Evolutionary conservation across 2,113 vertebrate species (phyloP), one percentile per base, ranked within the genome.

Genomic region (Cyanistes caeruleus): DNA sequence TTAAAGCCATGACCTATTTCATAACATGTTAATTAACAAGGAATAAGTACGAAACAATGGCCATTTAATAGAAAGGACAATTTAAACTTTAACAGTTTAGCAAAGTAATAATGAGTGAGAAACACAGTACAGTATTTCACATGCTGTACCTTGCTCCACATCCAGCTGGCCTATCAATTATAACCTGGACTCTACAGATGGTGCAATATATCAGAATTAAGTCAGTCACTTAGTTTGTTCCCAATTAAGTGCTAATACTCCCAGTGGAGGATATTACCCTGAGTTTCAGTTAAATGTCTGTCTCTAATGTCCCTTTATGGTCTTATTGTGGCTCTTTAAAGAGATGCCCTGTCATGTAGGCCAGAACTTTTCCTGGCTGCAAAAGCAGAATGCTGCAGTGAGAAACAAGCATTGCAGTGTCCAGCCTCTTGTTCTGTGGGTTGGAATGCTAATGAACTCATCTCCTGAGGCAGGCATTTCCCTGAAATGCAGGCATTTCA

Each of bases 131-230:
- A 68, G 24, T 52, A 33, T 86, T 86, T 90, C 72, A 67, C 56
- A 56, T 70, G 46, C 79, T 88, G 85, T 77, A 88, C 63, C 33
- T 62, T 60, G 49, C 53, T 95, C 69, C 72, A 55, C 77, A 90
- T 94, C 77, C 94, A 96, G 90, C 95, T 95, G 95, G 94, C 77
- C 90, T 84, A 92, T 96, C 96, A 96, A 53, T 96, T 96, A 96
- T 87, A 92, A 87, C 86, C 86, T 82, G 62, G 39, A 11, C 76
- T 90, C 76, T 86, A 67, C 96, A 97, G 97, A 96, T 97, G 92
- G 92, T 96, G 90, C 74, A 89, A 93, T 97, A 89, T 67, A 96
- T 97, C 95, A 96, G 91, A 93, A 95, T 97, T 96, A 94, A 96
- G 81, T 82, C 95, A 94, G 84, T 92, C 89, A 89, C 88, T 96